Evolutionary conservation across 2,888 invertebrate genomes (phyloP).

Genomic region (Sthenelais limicola): DNA sequence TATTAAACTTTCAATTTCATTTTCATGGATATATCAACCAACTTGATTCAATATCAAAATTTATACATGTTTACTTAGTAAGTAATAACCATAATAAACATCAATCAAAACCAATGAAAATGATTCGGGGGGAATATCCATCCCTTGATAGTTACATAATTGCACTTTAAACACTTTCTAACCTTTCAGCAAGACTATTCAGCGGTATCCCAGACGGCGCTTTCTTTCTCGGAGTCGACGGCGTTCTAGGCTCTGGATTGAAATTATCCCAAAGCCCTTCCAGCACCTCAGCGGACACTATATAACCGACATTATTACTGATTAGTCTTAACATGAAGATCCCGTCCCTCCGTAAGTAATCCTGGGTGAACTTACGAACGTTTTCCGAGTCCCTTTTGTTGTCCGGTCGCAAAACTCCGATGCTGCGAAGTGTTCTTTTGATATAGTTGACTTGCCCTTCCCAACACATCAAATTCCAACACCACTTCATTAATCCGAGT

Average conservation of each 20-base stretch:
- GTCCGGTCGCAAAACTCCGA: constrained; percentile 10
- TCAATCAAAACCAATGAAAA: no score
- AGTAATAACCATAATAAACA: no score
- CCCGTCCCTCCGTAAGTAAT: constrained; percentile 36
- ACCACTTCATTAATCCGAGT: constrained; percentile 72
- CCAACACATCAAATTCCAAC: constrained; percentile 66
- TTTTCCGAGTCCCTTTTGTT: constrained; percentile 29
- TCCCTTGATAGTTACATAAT: no score
- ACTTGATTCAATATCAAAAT: no score
- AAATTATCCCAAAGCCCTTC: constrained; percentile 34
- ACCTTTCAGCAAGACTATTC: constrained; percentile 36
- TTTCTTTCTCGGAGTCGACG: background rate
- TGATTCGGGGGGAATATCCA: no score
- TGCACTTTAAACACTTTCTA: constrained; percentile 29
- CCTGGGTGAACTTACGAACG: constrained; percentile 13
- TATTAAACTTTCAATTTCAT: no score
- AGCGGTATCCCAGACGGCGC: constrained; percentile 11
- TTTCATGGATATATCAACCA: no score
- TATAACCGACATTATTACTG: constrained; percentile 34
- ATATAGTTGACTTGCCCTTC: constrained; percentile 45
- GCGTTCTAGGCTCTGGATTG: constrained; percentile 9
- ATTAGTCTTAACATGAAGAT: constrained; percentile 38
- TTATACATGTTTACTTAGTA: no score
- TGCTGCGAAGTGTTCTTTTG: constrained; percentile 28
- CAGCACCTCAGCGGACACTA: constrained; percentile 27